Base-by-base conservation (phyloP, 2,888 invertebrate species). In the Hirudinaria manillensis region DNA sequence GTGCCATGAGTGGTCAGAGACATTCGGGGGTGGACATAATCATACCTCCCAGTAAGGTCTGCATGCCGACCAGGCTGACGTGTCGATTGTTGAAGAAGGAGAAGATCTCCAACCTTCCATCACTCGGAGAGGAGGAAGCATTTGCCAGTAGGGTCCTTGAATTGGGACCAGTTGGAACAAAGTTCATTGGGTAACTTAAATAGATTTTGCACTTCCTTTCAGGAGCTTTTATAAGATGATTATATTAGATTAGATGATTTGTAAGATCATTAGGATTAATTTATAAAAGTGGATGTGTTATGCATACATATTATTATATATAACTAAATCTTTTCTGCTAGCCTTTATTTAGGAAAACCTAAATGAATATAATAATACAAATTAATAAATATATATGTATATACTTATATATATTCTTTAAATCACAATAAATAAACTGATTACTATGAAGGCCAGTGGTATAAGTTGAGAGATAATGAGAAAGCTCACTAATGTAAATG, bases 21-120 rank as follows among this genome's bases (percentile, higher is more conserved):
- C 99, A 99, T 83, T 95, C 96, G 53, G 99, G 99, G 0, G 96
- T 99, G 24, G 89, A 98, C 36, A 94, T 99, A 79, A 97, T 99
- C 82, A 95, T 99, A 65, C 99, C 99, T 1, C 97, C 99, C 0
- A 89, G 95, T 32, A 94, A 95, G 82, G 98, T 98, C 16, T 91
- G 94, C 73, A 94, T 94, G 88, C 99, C 99, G 13, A 98, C 97
- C 80, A 89, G 99, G 81, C 93, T 99, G 76, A 99, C 99, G 70
- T 99, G 99, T 87, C 91, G 98, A 84, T 96, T 99, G 84, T 91
- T 87, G 70, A 90, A 92, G 83, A 89, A 89, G 82, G 91, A 91
- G 82, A 89, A 89, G 83, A 87, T 92, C 68, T 92, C 93, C 82
- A 95, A 97, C 87, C 98, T 98, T 83, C 98, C 99, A 1, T 97